Evolutionary conservation across 2,888 invertebrate genomes (phyloP).

Genomic region (Tenodera sinensis): DNA sequence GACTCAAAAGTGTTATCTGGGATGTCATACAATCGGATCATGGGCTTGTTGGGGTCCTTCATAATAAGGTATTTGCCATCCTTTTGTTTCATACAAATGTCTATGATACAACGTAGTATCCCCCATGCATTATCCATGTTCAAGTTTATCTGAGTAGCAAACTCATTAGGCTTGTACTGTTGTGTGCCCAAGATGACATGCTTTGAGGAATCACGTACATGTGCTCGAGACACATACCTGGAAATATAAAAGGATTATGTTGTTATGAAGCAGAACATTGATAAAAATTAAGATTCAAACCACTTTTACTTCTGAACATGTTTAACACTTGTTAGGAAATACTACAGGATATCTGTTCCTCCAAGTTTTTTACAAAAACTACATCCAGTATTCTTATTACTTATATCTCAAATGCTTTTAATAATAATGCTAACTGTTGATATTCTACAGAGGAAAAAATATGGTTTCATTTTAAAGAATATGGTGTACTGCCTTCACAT

Average conservation of each 20-base stretch:
- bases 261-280: no score
- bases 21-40: slow-evolving; percentile 95
- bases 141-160: slow-evolving; percentile 96
- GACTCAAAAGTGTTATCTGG: slow-evolving; percentile 98
- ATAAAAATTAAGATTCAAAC: no score
- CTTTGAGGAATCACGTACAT: slow-evolving; percentile 89
- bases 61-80: slow-evolving; percentile 93
- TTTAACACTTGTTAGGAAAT: no score
- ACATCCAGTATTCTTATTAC: no score
- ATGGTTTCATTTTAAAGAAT: no score
- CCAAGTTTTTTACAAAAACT: no score
- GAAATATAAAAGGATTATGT: slow-evolving; percentile 28
- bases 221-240: slow-evolving; percentile 90
- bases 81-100: slow-evolving; percentile 94
- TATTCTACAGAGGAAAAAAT: no score
- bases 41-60: slow-evolving; percentile 98
- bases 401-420: no score
- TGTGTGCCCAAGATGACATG: slow-evolving; percentile 96
- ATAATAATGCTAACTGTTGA: no score
- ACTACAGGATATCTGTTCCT: not conserved
- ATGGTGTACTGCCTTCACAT: no score
- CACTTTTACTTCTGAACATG: no score
- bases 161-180: slow-evolving; percentile 97
- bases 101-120: slow-evolving; percentile 93
- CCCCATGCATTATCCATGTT: slow-evolving; percentile 99